Evolutionary conservation across 2,797 vertebrate species (phyloP), one percentile per base, ranked within the genome.

Genomic region (Danio kyathit): DNA sequence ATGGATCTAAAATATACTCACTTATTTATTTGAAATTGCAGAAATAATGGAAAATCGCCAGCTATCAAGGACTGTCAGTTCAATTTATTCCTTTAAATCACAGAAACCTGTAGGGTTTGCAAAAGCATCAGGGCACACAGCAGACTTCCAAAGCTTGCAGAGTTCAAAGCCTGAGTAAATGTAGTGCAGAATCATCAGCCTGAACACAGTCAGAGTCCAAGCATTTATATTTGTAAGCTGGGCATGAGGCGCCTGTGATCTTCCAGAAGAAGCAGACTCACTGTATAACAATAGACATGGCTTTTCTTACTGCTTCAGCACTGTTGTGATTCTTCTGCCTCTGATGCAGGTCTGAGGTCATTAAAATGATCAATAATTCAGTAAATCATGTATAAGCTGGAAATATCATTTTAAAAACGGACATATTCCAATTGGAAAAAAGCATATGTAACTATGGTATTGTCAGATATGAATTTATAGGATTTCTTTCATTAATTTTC

Each of bases 81-180:
- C 6, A 29, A 19, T 41, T 71, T 19, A 41, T 41, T 54, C 2
- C 43, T 56, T 56, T n/a, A n/a, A 43, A 14, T 72, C 7, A 41
- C 40, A 56, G 19, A 43, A 43, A 19, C 3, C 38, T 19, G 38
- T 19, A 72, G 38, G 51, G 10, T 17, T 29, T 21, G 40, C 43
- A 48, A 49, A 74, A 48, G 17, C 59, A 64, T 80, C 43, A 76
- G 41, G 63, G 43, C 29, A 9, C 16, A 12, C 48, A 70, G 11
- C 10, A 21, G 5, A 21, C 60, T 40, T 66, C 71, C 19, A 79
- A 73, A 76, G 46, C 71, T n/a, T 70, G 49, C 19, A 64, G 60
- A 64, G 76, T 56, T 60, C 44, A 79, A 65, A 46, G 75, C 61
- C 41, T 49, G 2, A 57, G 17, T 5, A 43, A 29, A 54, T 16